These are phyloP conservation scores for Platorchestia sp. DNA, from an alignment of 1,140 invertebrate genomes.

Conservation along the genomic window DNA sequence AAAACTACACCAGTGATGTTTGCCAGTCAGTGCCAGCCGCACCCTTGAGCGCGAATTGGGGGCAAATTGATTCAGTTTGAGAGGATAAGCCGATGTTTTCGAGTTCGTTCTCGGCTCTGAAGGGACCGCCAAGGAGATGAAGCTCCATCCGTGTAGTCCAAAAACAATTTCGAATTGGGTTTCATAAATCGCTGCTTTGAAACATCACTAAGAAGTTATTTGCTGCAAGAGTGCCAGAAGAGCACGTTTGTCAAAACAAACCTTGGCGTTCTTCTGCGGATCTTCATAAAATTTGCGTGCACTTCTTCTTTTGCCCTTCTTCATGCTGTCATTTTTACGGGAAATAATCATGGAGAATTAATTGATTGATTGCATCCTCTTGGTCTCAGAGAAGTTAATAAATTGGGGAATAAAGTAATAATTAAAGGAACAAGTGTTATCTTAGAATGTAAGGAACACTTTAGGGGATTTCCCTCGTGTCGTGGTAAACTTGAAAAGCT, in stretches of 20 bases:
- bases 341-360: background rate
- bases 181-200: background rate
- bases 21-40: background rate
- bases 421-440: background rate
- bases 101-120: background rate
- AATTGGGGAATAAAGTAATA: background rate
- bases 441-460: background rate
- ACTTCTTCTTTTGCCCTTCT: background rate
- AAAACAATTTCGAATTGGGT: background rate
- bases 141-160: background rate
- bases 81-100: slow-evolving; percentile 6
- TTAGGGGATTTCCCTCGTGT: background rate
- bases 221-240: background rate
- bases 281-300: background rate
- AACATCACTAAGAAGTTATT: background rate
- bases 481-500: background rate
- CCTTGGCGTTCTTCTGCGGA: background rate
- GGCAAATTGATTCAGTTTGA: background rate
- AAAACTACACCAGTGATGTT: background rate
- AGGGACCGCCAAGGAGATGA: background rate
- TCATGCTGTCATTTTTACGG: background rate
- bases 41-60: background rate
- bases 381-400: background rate
- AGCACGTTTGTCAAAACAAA: background rate
- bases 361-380: background rate